Percentiles rank a stretch among this genome's conserved stretches.
phyloP scores from a whole-genome alignment of 2,888 invertebrate genomes.

The Peribatodes rhomboidaria region DNA sequence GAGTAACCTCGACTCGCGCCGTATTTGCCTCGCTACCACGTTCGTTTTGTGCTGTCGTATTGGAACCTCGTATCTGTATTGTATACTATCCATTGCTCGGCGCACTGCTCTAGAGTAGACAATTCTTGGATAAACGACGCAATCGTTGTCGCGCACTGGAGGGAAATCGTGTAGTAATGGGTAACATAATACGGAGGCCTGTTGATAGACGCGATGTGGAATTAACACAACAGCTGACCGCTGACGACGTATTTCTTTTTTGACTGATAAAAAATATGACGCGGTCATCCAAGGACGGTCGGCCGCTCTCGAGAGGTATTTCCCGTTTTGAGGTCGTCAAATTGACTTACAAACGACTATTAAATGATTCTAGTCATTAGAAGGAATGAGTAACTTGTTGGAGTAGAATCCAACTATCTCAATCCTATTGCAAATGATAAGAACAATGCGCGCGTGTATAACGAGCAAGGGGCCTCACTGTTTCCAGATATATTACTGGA shows the following conservation, averaged over 20 bases:
- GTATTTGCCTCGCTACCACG: slow-evolving; percentile 76
- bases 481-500: slow-evolving; percentile 76
- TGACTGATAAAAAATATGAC: slow-evolving; percentile 81
- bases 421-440: slow-evolving; percentile 38
- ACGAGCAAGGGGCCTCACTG: slow-evolving; percentile 60
- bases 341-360: slow-evolving; percentile 61
- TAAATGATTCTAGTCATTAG: slow-evolving; percentile 52
- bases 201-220: slow-evolving; percentile 81
- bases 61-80: slow-evolving; percentile 42
- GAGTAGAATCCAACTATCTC: slow-evolving; percentile 27
- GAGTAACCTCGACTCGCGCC: slow-evolving; percentile 85
- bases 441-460: slow-evolving; percentile 41
- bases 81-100: slow-evolving; percentile 66
- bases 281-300: slow-evolving; percentile 83
- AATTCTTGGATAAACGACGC: slow-evolving; percentile 43
- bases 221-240: slow-evolving; percentile 84
- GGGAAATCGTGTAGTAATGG: slow-evolving; percentile 46
- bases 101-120: slow-evolving; percentile 10
- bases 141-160: slow-evolving; percentile 52
- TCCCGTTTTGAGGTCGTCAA: slow-evolving; percentile 74
- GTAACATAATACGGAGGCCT: slow-evolving; percentile 60
- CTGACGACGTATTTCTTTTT: slow-evolving; percentile 77
- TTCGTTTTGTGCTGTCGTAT: slow-evolving; percentile 59
- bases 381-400: slow-evolving; percentile 38
- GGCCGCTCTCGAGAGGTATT: slow-evolving; percentile 74